These are phyloP conservation scores for Colletes collaris DNA, from an alignment of 2,888 invertebrate genomes.

Conservation along the genomic window DNA sequence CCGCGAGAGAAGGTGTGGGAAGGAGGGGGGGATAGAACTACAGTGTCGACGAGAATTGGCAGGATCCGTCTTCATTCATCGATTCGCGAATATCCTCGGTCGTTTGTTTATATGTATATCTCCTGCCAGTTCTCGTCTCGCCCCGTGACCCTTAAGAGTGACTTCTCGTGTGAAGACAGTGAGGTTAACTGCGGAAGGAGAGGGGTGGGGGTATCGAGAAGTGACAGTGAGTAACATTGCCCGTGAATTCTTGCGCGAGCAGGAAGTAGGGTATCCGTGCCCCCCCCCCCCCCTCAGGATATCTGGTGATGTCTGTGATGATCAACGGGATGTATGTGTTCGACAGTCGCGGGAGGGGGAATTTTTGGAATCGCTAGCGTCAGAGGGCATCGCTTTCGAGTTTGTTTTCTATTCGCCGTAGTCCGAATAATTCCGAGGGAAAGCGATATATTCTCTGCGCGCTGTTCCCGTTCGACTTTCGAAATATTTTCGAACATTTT, in stretches of 20 bases:
- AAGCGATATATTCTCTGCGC: constrained; percentile 30
- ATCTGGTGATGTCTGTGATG: too few relatives aligned
- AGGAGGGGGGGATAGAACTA: too few relatives aligned
- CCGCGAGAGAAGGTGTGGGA: too few relatives aligned
- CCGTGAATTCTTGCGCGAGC: constrained; percentile 23
- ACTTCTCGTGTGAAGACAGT: constrained; percentile 22
- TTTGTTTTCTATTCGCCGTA: background rate
- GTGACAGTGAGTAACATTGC: constrained; percentile 58
- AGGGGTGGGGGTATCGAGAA: constrained; percentile 10
- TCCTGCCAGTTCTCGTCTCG: too few relatives aligned
- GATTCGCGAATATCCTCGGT: too few relatives aligned
- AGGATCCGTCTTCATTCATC: too few relatives aligned
- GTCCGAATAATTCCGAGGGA: constrained; percentile 36
- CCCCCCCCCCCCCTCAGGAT: too few relatives aligned
- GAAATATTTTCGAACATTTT: constrained; percentile 25
- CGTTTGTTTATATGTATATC: too few relatives aligned
- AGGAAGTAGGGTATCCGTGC: background rate
- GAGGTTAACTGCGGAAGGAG: constrained; percentile 20
- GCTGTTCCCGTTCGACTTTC: constrained; percentile 31
- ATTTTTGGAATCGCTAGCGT: background rate
- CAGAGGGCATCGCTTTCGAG: constrained; percentile 10
- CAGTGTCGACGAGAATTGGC: background rate
- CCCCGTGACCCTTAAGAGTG: too few relatives aligned
- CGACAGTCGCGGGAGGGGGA: background rate
- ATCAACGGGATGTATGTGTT: too few relatives aligned